Base-by-base conservation (phyloP, 2,797 vertebrate genomes). In the Sciurus vulgaris region DNA sequence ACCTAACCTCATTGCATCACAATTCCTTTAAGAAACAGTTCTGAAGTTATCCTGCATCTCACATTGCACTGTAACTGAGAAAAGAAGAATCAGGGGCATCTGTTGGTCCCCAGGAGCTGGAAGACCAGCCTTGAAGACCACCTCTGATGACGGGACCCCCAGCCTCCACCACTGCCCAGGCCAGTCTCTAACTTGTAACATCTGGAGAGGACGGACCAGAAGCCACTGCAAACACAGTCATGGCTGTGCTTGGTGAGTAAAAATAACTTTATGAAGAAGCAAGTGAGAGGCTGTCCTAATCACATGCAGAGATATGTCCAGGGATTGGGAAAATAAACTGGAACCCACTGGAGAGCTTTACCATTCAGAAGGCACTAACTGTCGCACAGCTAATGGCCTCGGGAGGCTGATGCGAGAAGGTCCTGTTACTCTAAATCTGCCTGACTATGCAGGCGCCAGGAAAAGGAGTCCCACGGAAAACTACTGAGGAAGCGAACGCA, bases 201-300 rank as follows among this genome's bases (percentile, higher is more conserved):
- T 6, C n/a, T 38, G 9, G 67, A 33, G 12, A 38, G 7, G 35
- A 22, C 5, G 44, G 28, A 28, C 14, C 3, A n/a, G 77, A 38
- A 35, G 30, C 18, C 63, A 15, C 3, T 30, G 18, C 20, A 82
- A 77, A 51, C n/a, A 61, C 22, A 30, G 59, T 4, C 14, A 0
- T 0, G 17, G 26, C 14, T 13, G 0, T 15, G 24, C 26, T 79
- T 69, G 22, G 24, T 6, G 24, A 59, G 22, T 47, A 28, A 78
- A 77, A 82, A 67, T 67, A 73, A 73, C 83, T 76, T 59, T 3
- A 87, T 14, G 44, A 92, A 41, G 47, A 94, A 54, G 49, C 24
- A 51, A 63, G 81, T 78, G 5, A 65, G 28, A 35, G 56, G 59
- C 0, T 56, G 33, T 30, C 33, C 89, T 59, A 38, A 56, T 22